Evolutionary conservation across 30 jellyfish, hydroid and myxozoan species (phyloP), one percentile per base, ranked within the genome.

Genomic region (Chironex yamaguchii): DNA sequence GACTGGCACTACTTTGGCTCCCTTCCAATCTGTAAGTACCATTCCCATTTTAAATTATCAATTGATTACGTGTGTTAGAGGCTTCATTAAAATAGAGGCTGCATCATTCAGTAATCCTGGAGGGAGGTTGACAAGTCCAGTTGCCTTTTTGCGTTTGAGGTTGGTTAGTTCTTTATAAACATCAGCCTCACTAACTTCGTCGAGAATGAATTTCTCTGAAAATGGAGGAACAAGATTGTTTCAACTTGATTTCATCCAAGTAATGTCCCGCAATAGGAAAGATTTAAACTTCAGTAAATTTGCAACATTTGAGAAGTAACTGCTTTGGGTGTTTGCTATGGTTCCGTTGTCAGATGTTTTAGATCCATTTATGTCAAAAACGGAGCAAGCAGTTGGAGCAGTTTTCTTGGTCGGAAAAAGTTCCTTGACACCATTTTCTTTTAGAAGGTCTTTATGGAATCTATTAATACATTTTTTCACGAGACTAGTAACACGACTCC

Each of bases 381-480:
- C 83, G n/a, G 69, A 78, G 66, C 83, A 66, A 70, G 66, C 81
- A 70, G 83, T 34, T 70, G 83, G 83, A 32, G 34, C 83, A 70
- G 70, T 1, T n/a, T 34, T 9, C 68, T 70, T 70, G 70, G 83
- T 70, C 71, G 68, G 83, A 70, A 34, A 70, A 3, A 73, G 86
- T 48, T 42, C 52, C 75, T 73, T 73, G 75, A 73, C 11, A 0
- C 71, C 71, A 36, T 49, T 48, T 49, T 51, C 87, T 48, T 49
- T 49, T 1, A 74, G 85, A 11, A 71, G 87, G 62, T 48, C 62
- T 74, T 74, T 74, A 26, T 74, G 76, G 62, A 1, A 74, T 24
- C 87, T 74, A 26, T 25, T 24, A 28, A 50, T 70, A 67, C 83
- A 70, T 4, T 70, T 67, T 67, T 67, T 25, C 81, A 67, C 66